Evolutionary conservation across 53 echinoderm and acorn worm genomes (phyloP).

Genomic region (Crossaster papposus): DNA sequence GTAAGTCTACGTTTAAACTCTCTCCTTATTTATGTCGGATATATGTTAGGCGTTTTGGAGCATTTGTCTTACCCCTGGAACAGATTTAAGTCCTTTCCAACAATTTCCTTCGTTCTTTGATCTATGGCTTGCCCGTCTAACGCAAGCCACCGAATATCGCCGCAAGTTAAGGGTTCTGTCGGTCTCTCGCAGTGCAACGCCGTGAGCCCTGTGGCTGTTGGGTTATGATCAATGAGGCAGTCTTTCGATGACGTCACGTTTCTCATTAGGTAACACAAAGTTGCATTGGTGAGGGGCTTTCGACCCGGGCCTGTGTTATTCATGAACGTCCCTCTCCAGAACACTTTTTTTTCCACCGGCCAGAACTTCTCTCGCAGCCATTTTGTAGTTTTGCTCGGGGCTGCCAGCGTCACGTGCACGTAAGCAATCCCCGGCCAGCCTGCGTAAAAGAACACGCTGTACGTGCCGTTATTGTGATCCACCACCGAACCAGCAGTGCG

Average conservation of each 20-base stretch:
- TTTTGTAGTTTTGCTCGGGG: conserved; percentile 62
- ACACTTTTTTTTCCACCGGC: conserved; percentile 26
- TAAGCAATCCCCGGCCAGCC: conserved; percentile 67
- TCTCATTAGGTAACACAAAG: conserved; percentile 39
- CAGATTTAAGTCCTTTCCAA: too few relatives aligned
- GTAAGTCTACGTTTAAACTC: too few relatives aligned
- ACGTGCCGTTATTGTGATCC: conserved; percentile 73
- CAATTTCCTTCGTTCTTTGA: too few relatives aligned
- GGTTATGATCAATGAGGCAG: conserved; percentile 13
- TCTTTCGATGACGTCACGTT: conserved; percentile 14
- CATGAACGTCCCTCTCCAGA: conserved; percentile 26
- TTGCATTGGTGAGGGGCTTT: not conserved
- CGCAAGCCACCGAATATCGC: too few relatives aligned
- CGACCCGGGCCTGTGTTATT: too few relatives aligned
- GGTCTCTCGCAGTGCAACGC: conserved; percentile 43
- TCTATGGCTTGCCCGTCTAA: too few relatives aligned
- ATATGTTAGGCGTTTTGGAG: too few relatives aligned
- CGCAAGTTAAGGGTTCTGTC: too few relatives aligned
- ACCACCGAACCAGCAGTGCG: conserved; percentile 58
- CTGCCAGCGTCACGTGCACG: conserved; percentile 56
- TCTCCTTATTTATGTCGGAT: too few relatives aligned
- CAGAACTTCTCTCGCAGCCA: conserved; percentile 25
- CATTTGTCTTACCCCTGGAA: too few relatives aligned
- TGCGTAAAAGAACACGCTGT: conserved; percentile 70
- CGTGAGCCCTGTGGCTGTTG: conserved; percentile 32